These are phyloP conservation scores for Apeira syringaria DNA, from an alignment of 2,888 invertebrate species.

Conservation along the genomic window DNA sequence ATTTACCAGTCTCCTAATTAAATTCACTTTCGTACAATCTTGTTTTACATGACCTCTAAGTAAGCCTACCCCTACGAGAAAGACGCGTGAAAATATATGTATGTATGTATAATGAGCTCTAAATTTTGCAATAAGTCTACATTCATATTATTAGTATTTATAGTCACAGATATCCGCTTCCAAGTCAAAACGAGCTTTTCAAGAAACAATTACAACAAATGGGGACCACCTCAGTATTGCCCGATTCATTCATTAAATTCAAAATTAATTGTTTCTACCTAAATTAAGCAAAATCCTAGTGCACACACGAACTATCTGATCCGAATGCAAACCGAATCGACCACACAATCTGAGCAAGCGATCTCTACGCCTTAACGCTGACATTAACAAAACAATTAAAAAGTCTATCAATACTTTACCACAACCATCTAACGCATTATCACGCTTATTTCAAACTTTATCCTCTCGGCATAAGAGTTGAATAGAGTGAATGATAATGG, in stretches of 20 bases:
- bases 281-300: conserved; percentile 20
- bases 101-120: too few relatives aligned
- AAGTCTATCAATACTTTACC: conserved; percentile 62
- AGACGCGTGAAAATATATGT: too few relatives aligned
- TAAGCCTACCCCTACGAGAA: too few relatives aligned
- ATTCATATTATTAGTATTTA: too few relatives aligned
- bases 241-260: not conserved
- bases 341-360: conserved; percentile 76
- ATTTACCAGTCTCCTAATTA: too few relatives aligned
- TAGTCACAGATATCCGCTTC: too few relatives aligned
- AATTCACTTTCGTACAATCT: too few relatives aligned
- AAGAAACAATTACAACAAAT: too few relatives aligned
- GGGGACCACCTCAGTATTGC: too few relatives aligned
- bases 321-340: conserved; percentile 56
- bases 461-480: conserved; percentile 29
- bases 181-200: too few relatives aligned
- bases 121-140: too few relatives aligned
- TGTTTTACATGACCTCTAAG: too few relatives aligned
- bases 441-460: conserved; percentile 41
- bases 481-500: conserved; percentile 10
- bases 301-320: conserved; percentile 43
- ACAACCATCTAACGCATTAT: conserved; percentile 12
- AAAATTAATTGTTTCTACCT: not conserved
- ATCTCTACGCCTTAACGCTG: conserved; percentile 81
- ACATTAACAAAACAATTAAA: conserved; percentile 81